Conservation (phyloP, 2,797 vertebrate genomes). For the Macrochelys suwanniensis region DNA sequence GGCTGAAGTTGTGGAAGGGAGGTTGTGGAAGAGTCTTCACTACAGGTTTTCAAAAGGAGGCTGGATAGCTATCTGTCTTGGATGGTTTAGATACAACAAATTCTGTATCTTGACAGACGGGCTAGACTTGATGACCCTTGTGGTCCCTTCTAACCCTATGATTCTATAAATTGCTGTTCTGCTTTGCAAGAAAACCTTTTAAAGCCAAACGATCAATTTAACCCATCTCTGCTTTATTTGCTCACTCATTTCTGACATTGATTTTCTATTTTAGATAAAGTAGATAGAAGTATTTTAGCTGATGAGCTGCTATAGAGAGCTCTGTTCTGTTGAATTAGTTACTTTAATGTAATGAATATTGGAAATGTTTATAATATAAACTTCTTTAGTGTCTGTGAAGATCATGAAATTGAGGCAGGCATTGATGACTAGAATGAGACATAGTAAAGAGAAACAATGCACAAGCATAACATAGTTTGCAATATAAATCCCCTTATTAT, state of each 20-base stretch:
- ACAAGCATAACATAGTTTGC: not conserved
- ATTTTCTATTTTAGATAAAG: slow-evolving; percentile 30
- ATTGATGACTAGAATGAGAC: not conserved
- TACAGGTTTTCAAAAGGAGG: not conserved
- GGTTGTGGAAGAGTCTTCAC: not conserved
- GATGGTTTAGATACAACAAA: not conserved
- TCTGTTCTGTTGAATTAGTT: not conserved
- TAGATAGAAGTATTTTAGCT: not conserved
- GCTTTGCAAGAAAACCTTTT: slow-evolving; percentile 37
- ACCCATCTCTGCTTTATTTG: not conserved
- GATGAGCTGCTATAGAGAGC: not conserved
- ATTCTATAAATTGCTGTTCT: slow-evolving; percentile 4
- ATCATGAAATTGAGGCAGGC: not conserved
- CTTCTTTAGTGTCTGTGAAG: not conserved
- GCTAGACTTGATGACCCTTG: not conserved
- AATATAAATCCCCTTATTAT: not conserved
- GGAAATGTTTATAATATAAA: slow-evolving; percentile 15
- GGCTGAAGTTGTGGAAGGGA: not conserved
- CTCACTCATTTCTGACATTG: not conserved
- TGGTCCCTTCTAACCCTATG: not conserved
- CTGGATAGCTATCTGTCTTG: not conserved
- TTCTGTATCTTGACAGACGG: not conserved
- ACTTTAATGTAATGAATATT: not conserved
- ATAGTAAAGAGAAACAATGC: not conserved
- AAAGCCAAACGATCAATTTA: slow-evolving; percentile 18